A percentile compares a stretch with the other conserved stretches of the same genome.
Conservation (phyloP, 2,888 invertebrate genomes). For the Cephus runcator region DNA sequence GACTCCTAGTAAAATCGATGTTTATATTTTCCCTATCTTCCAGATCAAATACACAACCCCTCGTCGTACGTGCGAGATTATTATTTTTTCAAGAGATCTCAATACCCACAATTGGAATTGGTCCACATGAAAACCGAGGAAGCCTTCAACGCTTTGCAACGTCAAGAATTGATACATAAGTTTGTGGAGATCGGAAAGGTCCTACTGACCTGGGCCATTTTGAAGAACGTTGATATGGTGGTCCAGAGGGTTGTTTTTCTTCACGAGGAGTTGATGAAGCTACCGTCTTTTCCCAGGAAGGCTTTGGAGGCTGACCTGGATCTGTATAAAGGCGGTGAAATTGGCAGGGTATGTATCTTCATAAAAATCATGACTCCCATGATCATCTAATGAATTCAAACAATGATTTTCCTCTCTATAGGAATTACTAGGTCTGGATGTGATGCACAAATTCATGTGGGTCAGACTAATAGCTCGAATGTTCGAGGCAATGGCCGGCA, state of each 20-base stretch:
- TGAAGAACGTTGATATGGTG: constrained; percentile 94
- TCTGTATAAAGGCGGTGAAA: constrained; percentile 87
- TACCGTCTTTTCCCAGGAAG: constrained; percentile 98
- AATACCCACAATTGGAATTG: constrained; percentile 96
- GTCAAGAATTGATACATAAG: constrained; percentile 90
- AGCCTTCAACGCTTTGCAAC: constrained; percentile 89
- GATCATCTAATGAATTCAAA: neutral
- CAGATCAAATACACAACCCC: constrained; percentile 96
- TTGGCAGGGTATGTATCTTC: constrained; percentile 77
- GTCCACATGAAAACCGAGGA: constrained; percentile 93
- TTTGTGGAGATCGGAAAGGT: constrained; percentile 98
- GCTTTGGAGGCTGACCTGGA: constrained; percentile 97
- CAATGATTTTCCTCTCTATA: constrained; percentile 49
- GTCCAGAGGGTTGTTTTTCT: constrained; percentile 98
- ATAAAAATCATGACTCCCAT: neutral
- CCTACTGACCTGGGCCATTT: constrained; percentile 88
- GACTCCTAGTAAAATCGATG: neutral
- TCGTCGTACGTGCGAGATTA: constrained; percentile 95
- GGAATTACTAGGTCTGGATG: constrained; percentile 92
- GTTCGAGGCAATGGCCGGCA: constrained; percentile 98
- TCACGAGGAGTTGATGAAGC: constrained; percentile 98
- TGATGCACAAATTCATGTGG: constrained; percentile 99
- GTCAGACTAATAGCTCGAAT: constrained; percentile 94
- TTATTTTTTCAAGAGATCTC: constrained; percentile 86
- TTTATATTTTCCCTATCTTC: constrained; percentile 25